These are phyloP conservation scores for Steinernema hermaphroditum DNA, from an alignment of 2,888 invertebrate species.

Conservation along the genomic window DNA sequence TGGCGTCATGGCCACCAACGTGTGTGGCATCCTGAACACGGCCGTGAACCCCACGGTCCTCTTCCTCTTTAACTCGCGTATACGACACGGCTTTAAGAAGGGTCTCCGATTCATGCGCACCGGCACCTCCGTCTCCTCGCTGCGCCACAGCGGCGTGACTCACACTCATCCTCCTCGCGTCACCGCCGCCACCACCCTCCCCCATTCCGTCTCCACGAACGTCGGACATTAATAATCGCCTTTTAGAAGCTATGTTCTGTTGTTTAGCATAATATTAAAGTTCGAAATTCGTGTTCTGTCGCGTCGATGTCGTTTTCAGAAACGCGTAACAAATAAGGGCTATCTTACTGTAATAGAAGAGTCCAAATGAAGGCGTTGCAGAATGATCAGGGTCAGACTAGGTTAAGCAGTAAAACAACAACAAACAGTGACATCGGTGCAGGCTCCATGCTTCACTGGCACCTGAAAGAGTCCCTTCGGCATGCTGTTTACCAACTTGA, in stretches of 20 bases:
- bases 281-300: too few relatives aligned
- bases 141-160: not conserved
- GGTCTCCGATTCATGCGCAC: not conserved
- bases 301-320: too few relatives aligned
- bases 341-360: too few relatives aligned
- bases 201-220: not conserved
- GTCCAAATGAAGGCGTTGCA: too few relatives aligned
- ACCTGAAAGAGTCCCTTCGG: too few relatives aligned
- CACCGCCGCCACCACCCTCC: not conserved
- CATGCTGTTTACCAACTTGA: too few relatives aligned
- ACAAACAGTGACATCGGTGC: too few relatives aligned
- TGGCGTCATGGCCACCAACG: slow-evolving; percentile 28
- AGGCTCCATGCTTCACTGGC: too few relatives aligned
- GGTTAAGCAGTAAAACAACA: too few relatives aligned
- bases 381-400: too few relatives aligned
- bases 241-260: not conserved
- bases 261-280: not conserved
- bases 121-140: not conserved
- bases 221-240: not conserved
- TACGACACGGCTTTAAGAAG: not conserved
- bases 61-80: slow-evolving; percentile 8
- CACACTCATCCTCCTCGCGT: not conserved
- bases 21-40: slow-evolving; percentile 28
- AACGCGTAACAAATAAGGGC: too few relatives aligned
- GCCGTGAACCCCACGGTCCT: slow-evolving; percentile 19